These are phyloP conservation scores for Silurus meridionalis DNA, from an alignment of 2,113 vertebrate genomes.

Conservation along the genomic window DNA sequence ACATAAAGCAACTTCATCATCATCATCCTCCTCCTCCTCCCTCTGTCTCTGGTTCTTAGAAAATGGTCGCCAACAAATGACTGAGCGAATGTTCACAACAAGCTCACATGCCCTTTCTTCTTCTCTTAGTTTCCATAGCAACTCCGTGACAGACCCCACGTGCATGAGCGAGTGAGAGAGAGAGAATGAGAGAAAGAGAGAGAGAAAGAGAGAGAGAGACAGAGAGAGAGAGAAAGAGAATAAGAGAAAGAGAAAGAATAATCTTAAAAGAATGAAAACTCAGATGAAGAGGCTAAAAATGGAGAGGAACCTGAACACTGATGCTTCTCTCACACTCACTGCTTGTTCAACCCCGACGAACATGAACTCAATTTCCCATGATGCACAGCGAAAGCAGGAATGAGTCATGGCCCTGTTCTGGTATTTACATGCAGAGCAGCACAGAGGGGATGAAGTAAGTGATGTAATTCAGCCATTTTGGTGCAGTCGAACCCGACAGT, in stretches of 20 bases:
- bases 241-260: background rate
- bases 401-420: conserved; percentile 36
- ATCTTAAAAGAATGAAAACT: background rate
- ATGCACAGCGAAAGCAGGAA: conserved; percentile 6
- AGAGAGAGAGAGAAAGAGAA: conserved; percentile 2
- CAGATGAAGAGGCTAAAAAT: background rate
- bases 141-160: conserved; percentile 68
- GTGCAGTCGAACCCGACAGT: background rate
- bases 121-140: conserved; percentile 79
- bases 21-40: conserved; percentile 4
- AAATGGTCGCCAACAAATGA: conserved; percentile 72
- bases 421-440: conserved; percentile 19
- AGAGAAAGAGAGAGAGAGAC: background rate
- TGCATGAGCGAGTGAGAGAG: background rate
- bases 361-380: conserved; percentile 31
- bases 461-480: conserved; percentile 43
- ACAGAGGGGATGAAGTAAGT: conserved; percentile 15
- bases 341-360: conserved; percentile 15
- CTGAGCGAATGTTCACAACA: conserved; percentile 70
- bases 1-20: background rate
- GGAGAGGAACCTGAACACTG: conserved; percentile 56
- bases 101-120: conserved; percentile 65
- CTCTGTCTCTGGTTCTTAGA: conserved; percentile 62
- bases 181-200: background rate
- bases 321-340: conserved; percentile 56